Percentiles rank a stretch among this genome's conserved stretches.
Evolutionary conservation across 2,888 invertebrate genomes (phyloP).

Genomic region (Chymomyza fuscimana): DNA sequence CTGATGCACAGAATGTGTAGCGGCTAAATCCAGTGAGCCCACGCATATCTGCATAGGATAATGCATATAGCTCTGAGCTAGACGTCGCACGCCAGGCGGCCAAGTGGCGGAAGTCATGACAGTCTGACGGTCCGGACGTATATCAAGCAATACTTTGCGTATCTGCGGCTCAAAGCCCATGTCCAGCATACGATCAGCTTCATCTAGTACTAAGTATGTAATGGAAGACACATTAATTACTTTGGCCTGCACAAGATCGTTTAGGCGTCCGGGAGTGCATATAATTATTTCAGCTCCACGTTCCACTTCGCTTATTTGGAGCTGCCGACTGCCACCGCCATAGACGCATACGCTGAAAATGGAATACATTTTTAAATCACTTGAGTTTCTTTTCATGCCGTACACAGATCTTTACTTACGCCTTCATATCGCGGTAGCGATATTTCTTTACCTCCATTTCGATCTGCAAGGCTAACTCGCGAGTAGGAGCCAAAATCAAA

Average conservation of each 20-base stretch:
- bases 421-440: conserved; percentile 90
- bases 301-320: conserved; percentile 87
- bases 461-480: conserved; percentile 96
- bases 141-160: conserved; percentile 88
- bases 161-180: conserved; percentile 95
- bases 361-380: background rate
- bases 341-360: conserved; percentile 89
- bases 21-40: conserved; percentile 92
- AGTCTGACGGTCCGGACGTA: conserved; percentile 94
- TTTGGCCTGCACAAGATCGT: conserved; percentile 89
- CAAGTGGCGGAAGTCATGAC: conserved; percentile 98
- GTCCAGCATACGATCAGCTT: conserved; percentile 93
- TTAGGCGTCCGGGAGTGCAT: conserved; percentile 95
- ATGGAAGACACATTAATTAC: conserved; percentile 88
- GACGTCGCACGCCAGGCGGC: conserved; percentile 91
- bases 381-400: background rate
- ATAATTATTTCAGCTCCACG: conserved; percentile 96
- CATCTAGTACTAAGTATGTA: conserved; percentile 94
- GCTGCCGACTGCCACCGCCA: conserved; percentile 91
- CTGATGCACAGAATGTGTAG: conserved; percentile 93
- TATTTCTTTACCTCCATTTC: conserved; percentile 95
- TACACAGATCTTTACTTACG: conserved; percentile 80
- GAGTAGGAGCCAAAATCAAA: conserved; percentile 93
- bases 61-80: conserved; percentile 92
- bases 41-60: conserved; percentile 95